These are phyloP conservation scores for Vombatus ursinus DNA, from an alignment of 2,113 vertebrate genomes.

Conservation along the genomic window DNA sequence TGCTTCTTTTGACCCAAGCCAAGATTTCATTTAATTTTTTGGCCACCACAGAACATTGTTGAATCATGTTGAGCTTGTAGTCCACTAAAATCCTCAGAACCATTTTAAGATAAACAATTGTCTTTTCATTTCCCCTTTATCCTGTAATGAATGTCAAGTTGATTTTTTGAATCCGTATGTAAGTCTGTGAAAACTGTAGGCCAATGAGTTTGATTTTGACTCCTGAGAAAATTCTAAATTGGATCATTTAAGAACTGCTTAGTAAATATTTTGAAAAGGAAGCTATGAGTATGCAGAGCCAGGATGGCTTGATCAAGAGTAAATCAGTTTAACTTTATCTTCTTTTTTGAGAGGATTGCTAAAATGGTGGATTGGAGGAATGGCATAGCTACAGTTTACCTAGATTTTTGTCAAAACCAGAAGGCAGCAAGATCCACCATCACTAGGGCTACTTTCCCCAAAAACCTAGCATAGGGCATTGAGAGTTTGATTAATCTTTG, in stretches of 20 bases:
- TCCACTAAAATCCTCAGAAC: not conserved
- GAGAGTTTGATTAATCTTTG: not conserved
- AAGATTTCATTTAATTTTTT: not conserved
- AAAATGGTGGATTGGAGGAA: not conserved
- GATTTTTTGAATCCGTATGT: not conserved
- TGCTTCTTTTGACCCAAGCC: not conserved
- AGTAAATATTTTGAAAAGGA: not conserved
- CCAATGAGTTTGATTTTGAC: not conserved
- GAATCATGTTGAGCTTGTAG: not conserved
- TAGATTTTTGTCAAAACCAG: not conserved
- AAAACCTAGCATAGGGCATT: not conserved
- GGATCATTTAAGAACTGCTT: not conserved
- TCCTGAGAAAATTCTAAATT: not conserved
- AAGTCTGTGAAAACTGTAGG: not conserved
- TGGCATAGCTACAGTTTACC: not conserved
- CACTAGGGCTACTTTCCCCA: not conserved
- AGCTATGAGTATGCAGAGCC: not conserved
- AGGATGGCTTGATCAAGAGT: not conserved
- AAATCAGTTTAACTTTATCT: not conserved
- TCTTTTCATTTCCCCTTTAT: not conserved
- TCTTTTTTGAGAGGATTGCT: not conserved
- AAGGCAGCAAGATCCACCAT: not conserved
- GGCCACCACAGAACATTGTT: not conserved
- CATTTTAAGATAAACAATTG: not conserved
- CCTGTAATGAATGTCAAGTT: not conserved